Base-by-base conservation (phyloP, 2,888 invertebrate genomes). In the Ypsolopha sequella region DNA sequence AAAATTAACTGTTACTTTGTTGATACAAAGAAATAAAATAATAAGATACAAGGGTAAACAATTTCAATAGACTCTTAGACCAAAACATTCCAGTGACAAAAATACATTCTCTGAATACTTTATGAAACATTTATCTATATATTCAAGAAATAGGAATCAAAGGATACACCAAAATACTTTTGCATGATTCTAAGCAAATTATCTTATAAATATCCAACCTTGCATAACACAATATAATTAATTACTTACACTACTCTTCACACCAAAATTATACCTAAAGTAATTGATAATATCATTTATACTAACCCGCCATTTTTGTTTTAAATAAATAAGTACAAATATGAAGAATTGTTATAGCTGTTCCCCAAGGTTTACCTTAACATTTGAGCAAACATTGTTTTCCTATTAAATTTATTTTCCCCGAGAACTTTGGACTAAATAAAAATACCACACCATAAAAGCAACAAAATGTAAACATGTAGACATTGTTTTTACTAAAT, bases 321-420 rank as follows among this genome's bases (percentile, higher is more conserved):
- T 24, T 24, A 24, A 24, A 24, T 24, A 24, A 24, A 24, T 24
- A 24, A 4, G 24, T 24, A 24, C 24, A 24, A 24, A 35, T 39
- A 48, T 48, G 48, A 35, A 41, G 34, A 41, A 51, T 2, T 34
- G 7, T 44, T 35, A n/a, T 2, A 43, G 14, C 10, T 46, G 35
- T 34, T 47, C 11, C 47, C 47, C 13, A 24, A 24, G 33, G 39
- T 7, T 48, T 11, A 33, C 39, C 9, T 45, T 33, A 34, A 45
- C 62, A 64, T 62, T 70, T 70, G 70, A 70, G 67, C 67, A 67
- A 65, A 58, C 55, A 53, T 57, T 60, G 52, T 33, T 24, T 24
- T 24, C 24, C 2, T 24, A 24, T 2, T 24, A 24, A 24, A 24
- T 24, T 24, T 24, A 24, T 24, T 4, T 3, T 24, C 24, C 24